Evolutionary conservation across 2,888 invertebrate species (phyloP), one percentile per base, ranked within the genome.

Genomic region (Dasysyrphus albostriatus): DNA sequence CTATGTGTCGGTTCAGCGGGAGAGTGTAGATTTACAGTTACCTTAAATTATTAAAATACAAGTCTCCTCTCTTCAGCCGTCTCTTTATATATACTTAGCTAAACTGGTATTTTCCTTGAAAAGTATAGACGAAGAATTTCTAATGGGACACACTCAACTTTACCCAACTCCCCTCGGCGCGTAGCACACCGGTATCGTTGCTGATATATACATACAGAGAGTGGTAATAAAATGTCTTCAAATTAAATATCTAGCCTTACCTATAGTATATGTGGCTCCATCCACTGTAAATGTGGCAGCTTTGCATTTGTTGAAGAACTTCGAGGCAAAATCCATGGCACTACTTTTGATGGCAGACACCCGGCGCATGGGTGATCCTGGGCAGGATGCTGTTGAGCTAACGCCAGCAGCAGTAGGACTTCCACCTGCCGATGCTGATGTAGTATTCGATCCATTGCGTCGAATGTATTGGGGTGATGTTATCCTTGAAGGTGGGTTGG

Each of bases 281-380:
- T 97, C 97, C 92, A 97, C 95, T 90, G 96, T 96, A 92, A 97
- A 97, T 85, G 97, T 97, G 72, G 97, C 97, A 92, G 97, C 97
- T 93, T 97, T 96, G 94, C 97, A 97, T 93, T 97, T 97, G 94
- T 95, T 96, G 93, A 96, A 95, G 87, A 95, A 92, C 90, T 95
- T 95, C 49, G 92, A 91, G 7, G 92, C 92, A 81, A 92, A 91
- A 76, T 91, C 92, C 88, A 92, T 88, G 10, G 92, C 92, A 7
- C 92, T 91, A 65, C 91, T 91, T 85, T 91, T 91, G 78, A 92
- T 88, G 59, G 92, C 91, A 73, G 92, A 91, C 29, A 92, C 92
- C n/a, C 92, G 90, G 8, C 92, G 90, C 82, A 92, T 92, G 56
- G 91, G 91, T 32, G 92, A 92, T 67, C 90, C 92, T 63, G 92